Evolutionary conservation across 2,797 vertebrate genomes (phyloP).

Genomic region (Kryptopterus vitreolus): DNA sequence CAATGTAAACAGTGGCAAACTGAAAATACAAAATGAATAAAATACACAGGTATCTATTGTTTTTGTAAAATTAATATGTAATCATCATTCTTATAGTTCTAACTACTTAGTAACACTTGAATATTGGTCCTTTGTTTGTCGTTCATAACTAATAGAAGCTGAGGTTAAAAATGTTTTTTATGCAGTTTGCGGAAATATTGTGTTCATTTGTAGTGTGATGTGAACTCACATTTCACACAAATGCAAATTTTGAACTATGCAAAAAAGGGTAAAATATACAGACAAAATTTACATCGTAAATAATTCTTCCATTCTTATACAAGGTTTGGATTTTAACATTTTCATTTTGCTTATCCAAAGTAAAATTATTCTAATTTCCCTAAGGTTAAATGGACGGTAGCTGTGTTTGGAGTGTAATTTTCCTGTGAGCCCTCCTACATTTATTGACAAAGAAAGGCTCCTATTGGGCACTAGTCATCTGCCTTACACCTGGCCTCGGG

Average conservation of each 20-base stretch:
- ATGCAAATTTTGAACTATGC: not conserved
- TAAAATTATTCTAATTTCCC: not conserved
- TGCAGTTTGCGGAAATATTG: not conserved
- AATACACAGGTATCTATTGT: not conserved
- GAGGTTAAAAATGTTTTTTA: not conserved
- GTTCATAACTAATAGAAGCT: not conserved
- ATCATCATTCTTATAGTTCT: not conserved
- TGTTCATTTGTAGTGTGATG: not conserved
- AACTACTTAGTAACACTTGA: not conserved
- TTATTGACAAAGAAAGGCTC: slow-evolving; percentile 9
- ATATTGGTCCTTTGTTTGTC: not conserved
- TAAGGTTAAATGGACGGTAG: not conserved
- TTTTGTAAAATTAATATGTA: not conserved
- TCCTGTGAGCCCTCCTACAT: not conserved
- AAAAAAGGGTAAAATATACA: not conserved
- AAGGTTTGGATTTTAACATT: not conserved
- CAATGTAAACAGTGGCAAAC: not conserved
- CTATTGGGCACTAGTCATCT: slow-evolving; percentile 32
- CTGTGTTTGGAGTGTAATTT: slow-evolving; percentile 5
- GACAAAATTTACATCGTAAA: slow-evolving; percentile 25
- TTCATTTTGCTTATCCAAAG: not conserved
- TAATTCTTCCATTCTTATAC: not conserved
- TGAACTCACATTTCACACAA: not conserved
- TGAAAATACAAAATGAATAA: not conserved
- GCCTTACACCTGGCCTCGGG: slow-evolving; percentile 33